Conservation (phyloP, 2,797 vertebrate genomes). For the Cercopithecus neglectus region DNA sequence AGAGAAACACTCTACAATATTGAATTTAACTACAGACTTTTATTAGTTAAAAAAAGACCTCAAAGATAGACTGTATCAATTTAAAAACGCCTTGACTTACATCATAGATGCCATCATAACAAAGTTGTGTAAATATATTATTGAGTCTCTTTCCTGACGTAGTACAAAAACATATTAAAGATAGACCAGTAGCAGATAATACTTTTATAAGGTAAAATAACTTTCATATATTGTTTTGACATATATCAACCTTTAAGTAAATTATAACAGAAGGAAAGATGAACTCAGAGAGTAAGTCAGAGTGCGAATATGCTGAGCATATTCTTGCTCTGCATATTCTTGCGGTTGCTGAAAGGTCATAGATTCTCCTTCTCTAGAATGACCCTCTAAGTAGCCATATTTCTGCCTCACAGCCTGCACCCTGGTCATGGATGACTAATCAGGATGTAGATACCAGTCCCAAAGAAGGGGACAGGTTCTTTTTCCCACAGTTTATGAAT, state of each 20-base stretch:
- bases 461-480: background rate
- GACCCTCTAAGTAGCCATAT: background rate
- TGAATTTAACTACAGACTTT: background rate
- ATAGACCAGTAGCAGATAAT: background rate
- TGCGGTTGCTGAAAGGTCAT: background rate
- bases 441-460: background rate
- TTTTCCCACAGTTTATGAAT: background rate
- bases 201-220: conserved; percentile 25
- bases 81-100: conserved; percentile 21
- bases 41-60: background rate
- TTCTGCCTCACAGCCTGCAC: background rate
- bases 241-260: conserved; percentile 23
- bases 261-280: background rate
- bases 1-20: background rate
- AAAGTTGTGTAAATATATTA: background rate
- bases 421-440: background rate
- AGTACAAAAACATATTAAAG: background rate
- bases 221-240: background rate
- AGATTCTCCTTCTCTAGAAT: background rate
- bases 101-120: background rate
- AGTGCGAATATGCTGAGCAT: background rate
- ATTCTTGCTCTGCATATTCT: background rate
- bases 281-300: background rate
- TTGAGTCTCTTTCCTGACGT: background rate
- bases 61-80: background rate